These are phyloP conservation scores for Dryas iulia DNA, from an alignment of 1,140 invertebrate genomes.

Conservation along the genomic window DNA sequence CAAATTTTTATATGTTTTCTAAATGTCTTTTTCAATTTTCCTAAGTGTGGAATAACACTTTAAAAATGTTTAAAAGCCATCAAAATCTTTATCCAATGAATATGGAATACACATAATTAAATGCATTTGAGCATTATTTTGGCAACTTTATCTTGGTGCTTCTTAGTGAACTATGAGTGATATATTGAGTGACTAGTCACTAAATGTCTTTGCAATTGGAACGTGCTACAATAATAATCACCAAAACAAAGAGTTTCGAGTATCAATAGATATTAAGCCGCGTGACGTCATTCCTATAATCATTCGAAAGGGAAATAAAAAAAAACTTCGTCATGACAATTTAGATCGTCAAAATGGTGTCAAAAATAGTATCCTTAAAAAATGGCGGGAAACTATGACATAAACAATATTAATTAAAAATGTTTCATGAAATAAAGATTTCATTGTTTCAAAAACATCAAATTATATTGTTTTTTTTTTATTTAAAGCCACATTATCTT, in stretches of 20 bases:
- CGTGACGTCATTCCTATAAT: background rate
- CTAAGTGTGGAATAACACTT: no score
- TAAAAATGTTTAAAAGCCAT: no score
- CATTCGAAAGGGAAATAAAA: background rate
- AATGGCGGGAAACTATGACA: background rate
- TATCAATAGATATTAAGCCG: background rate
- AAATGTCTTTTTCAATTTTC: no score
- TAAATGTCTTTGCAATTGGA: background rate
- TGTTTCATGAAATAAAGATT: no score
- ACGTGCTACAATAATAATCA: background rate
- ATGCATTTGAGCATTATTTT: slow-evolving; percentile 26
- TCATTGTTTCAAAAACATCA: no score
- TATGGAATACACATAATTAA: background rate
- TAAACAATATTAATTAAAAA: no score
- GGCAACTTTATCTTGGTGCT: slow-evolving; percentile 14
- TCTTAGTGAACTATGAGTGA: background rate
- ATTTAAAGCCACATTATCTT: no score
- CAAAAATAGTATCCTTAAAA: background rate
- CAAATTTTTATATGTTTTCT: no score
- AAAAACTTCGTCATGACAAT: background rate
- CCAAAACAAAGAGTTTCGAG: background rate
- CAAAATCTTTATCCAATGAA: background rate
- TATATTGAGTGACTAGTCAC: background rate
- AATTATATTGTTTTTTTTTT: no score
- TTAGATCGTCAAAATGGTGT: background rate